These are phyloP conservation scores for Coenonympha arcania DNA, from an alignment of 2,888 invertebrate species.

Conservation along the genomic window DNA sequence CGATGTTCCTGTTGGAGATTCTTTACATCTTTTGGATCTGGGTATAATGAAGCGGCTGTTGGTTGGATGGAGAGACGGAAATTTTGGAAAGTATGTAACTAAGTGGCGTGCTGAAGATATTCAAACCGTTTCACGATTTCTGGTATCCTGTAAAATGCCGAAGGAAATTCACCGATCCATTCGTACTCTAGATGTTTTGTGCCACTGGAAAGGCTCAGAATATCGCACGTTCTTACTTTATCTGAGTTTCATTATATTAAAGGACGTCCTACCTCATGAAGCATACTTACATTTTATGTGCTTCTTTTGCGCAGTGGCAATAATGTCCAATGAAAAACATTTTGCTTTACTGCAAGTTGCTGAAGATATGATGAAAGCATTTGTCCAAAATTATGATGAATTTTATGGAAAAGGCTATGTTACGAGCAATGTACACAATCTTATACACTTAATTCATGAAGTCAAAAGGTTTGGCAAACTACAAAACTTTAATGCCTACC, in stretches of 20 bases:
- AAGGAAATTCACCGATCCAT: not conserved
- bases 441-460: not conserved
- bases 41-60: not conserved
- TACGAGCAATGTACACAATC: not conserved
- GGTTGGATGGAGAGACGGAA: not conserved
- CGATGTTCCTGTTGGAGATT: not conserved
- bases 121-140: not conserved
- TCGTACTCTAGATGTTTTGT: not conserved
- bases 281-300: not conserved
- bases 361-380: no score
- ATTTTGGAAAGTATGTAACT: not conserved
- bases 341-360: not conserved
- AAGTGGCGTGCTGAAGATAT: not conserved
- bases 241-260: not conserved
- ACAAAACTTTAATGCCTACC: not conserved
- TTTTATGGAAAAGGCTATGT: not conserved
- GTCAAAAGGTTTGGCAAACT: not conserved
- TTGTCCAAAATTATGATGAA: not conserved
- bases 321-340: no score
- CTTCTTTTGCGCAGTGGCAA: not conserved
- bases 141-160: not conserved
- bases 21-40: not conserved
- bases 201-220: not conserved
- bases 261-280: not conserved
- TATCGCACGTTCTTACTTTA: not conserved